Evolutionary conservation across 2,888 invertebrate genomes (phyloP), one percentile per base, ranked within the genome.

Genomic region (Phragmatobia fuliginosa): DNA sequence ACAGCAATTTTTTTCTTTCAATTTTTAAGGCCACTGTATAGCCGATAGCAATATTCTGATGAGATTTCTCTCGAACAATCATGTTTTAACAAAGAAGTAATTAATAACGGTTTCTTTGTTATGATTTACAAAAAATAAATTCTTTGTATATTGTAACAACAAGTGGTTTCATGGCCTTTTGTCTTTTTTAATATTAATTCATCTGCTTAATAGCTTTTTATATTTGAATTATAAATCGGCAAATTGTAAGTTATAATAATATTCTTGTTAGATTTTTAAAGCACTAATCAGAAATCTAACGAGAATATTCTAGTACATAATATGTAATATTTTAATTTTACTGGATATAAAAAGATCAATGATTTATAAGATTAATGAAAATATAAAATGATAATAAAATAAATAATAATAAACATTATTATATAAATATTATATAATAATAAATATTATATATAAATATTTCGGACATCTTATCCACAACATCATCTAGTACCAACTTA

Each of bases 101-200:
- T 81, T 79, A 76, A 72, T 62, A 56, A 41, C 32, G 21, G 31
- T 63, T 73, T 65, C 66, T 75, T 80, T 74, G 76, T 78, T 73
- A 65, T 65, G n/a, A 11, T 31, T 68, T 52, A 38, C 71, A 70
- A 75, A 79, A 76, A 78, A 66, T 78, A 72, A 58, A 18, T 36
- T 60, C 61, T 73, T 38, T 52, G n/a, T 74, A 71, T 36, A 72
- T 65, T 74, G 41, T 62, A 59, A 73, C 62, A 80, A 78, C 67
- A 77, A 75, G 78, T 75, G 73, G 63, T 67, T 75, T 73, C 58
- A 61, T 66, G 32, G 67, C 66, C 74, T 72, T 72, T 79, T 77
- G 75, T 80, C 56, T 68, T 62, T 70, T 62, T 68, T 49, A n/a
- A n/a, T 78, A 74, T 73, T 62, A 66, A 80, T 73, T 70, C 67